phyloP scores from a whole-genome alignment of 2,888 invertebrate genomes.

The Halocaridina rubra region DNA sequence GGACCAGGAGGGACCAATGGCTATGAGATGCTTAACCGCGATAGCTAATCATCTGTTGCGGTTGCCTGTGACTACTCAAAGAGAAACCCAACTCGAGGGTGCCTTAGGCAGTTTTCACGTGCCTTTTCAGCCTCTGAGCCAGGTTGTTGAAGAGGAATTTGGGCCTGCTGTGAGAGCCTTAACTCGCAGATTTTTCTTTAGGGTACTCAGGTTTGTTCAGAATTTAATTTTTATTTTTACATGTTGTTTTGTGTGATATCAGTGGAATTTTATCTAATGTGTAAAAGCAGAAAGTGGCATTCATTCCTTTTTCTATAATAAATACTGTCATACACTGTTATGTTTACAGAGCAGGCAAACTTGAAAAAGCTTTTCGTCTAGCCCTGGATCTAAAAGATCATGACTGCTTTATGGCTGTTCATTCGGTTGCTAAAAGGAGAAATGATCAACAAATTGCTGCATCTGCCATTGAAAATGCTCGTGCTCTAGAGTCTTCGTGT shows the following conservation, averaged over 20 bases:
- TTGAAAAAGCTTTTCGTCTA: conserved; percentile 83
- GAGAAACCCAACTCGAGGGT: conserved; percentile 78
- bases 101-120: conserved; percentile 85
- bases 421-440: conserved; percentile 29
- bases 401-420: conserved; percentile 86
- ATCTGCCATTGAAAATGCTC: conserved; percentile 48
- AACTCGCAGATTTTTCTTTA: conserved; percentile 88
- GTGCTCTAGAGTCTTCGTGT: conserved; percentile 45
- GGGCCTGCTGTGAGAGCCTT: conserved; percentile 82
- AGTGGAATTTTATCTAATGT: too few species aligned
- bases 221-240: too few species aligned
- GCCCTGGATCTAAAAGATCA: conserved; percentile 88
- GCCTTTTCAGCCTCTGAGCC: conserved; percentile 77
- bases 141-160: conserved; percentile 79
- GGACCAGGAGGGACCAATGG: conserved; percentile 80
- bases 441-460: conserved; percentile 52
- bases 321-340: too few species aligned
- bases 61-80: conserved; percentile 74
- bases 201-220: conserved; percentile 85
- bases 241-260: too few species aligned
- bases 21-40: conserved; percentile 80
- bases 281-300: too few species aligned
- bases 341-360: conserved; percentile 75
- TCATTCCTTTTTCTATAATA: too few species aligned
- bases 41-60: conserved; percentile 78